Conservation (phyloP, 2,888 invertebrate species). For the Punctoribates punctum region DNA sequence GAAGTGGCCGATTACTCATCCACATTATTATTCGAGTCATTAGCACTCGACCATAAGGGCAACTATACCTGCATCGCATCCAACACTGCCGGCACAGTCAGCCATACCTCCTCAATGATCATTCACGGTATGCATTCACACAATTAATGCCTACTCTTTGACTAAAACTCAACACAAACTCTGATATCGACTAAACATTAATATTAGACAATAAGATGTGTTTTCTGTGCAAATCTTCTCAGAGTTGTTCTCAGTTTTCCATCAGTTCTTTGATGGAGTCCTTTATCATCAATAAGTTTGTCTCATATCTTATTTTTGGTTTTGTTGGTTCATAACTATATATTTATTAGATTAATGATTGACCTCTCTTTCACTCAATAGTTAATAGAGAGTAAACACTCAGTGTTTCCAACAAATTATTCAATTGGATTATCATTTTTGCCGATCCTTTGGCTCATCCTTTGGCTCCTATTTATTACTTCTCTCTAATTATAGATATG, state of each 20-base stretch:
- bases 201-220: not conserved
- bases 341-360: conserved; percentile 30
- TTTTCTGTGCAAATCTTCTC: not conserved
- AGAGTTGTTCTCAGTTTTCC: not conserved
- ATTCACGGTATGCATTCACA: conserved; percentile 47
- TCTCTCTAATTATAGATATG: no score
- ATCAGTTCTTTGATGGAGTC: not conserved
- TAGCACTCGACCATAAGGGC: conserved; percentile 51
- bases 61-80: conserved; percentile 52
- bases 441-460: no score
- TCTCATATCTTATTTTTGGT: not conserved
- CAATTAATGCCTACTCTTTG: not conserved
- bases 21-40: conserved; percentile 53
- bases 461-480: no score
- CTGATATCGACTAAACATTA: not conserved
- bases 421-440: not conserved
- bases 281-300: conserved; percentile 1
- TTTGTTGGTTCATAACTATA: not conserved
- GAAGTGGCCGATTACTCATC: conserved; percentile 51
- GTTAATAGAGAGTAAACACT: not conserved
- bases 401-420: not conserved
- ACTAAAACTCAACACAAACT: not conserved
- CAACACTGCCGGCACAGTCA: conserved; percentile 51
- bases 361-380: not conserved
- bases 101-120: conserved; percentile 51